A percentile compares a stretch with the other conserved stretches of the same genome.
Evolutionary conservation across 1,140 invertebrate species (phyloP).

Genomic region (Whitmania pigra): DNA sequence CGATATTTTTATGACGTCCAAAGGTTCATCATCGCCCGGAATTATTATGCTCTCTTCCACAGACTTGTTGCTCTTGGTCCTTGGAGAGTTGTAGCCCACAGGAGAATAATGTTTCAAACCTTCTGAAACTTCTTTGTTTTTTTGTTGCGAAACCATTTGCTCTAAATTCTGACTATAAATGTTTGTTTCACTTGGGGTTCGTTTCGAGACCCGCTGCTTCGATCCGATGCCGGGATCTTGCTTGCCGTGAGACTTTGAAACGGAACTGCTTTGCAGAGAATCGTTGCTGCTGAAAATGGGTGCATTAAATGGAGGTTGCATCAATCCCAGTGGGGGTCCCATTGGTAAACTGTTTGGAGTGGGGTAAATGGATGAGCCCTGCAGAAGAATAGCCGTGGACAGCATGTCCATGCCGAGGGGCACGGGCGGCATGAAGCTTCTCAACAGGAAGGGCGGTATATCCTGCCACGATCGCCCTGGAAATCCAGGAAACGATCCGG

Average conservation of each 20-base stretch:
- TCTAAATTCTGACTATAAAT: background rate
- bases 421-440: background rate
- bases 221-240: background rate
- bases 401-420: constrained; percentile 12
- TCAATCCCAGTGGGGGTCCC: background rate
- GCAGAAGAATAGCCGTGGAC: constrained; percentile 4
- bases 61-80: too few species aligned
- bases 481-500: constrained; percentile 9
- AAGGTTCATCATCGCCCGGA: too few species aligned
- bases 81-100: background rate
- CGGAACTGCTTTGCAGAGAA: constrained; percentile 2
- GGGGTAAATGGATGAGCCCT: background rate
- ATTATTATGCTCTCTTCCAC: too few species aligned
- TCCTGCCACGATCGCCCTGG: constrained; percentile 11
- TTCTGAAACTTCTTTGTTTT: background rate
- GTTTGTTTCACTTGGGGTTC: background rate
- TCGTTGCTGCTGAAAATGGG: background rate
- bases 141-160: background rate
- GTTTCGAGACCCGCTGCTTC: background rate
- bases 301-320: background rate
- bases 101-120: background rate
- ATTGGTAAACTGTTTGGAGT: constrained; percentile 10
- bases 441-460: background rate
- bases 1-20: too few species aligned
- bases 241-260: background rate